Evolutionary conservation across 2,888 invertebrate genomes (phyloP).

Genomic region (Oscheius myriophilus): DNA sequence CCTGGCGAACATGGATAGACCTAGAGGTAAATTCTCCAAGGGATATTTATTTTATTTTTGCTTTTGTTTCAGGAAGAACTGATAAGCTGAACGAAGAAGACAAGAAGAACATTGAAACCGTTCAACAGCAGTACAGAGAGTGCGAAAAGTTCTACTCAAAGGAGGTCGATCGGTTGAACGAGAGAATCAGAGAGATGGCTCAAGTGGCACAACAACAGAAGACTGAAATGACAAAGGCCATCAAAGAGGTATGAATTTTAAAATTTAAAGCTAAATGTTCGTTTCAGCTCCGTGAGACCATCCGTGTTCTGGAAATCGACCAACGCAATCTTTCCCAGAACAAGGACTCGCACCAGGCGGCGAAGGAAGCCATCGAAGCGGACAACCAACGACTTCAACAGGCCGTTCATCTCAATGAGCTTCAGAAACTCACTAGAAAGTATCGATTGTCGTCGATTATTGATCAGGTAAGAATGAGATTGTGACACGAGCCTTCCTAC

Average conservation of each 20-base stretch:
- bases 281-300: constrained; percentile 62
- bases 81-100: constrained; percentile 62
- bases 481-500: constrained; percentile 11
- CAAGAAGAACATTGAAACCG: constrained; percentile 55
- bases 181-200: constrained; percentile 59
- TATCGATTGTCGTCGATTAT: constrained; percentile 69
- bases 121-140: constrained; percentile 68
- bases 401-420: constrained; percentile 66
- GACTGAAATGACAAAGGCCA: constrained; percentile 51
- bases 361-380: constrained; percentile 60
- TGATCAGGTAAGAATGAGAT: constrained; percentile 54
- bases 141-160: constrained; percentile 67
- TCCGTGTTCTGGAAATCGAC: constrained; percentile 68
- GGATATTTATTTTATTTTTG: not conserved
- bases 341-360: constrained; percentile 52
- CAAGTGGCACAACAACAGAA: constrained; percentile 50
- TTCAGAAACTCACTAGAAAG: constrained; percentile 69
- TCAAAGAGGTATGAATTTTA: constrained; percentile 40
- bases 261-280: too few species aligned
- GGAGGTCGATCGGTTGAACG: constrained; percentile 65
- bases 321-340: constrained; percentile 62
- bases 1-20: constrained; percentile 56
- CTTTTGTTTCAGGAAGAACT: constrained; percentile 45
- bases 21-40: constrained; percentile 28
- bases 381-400: constrained; percentile 68